Evolutionary conservation across 2,888 invertebrate species (phyloP).

Genomic region (Acanthosepion pharaonis): DNA sequence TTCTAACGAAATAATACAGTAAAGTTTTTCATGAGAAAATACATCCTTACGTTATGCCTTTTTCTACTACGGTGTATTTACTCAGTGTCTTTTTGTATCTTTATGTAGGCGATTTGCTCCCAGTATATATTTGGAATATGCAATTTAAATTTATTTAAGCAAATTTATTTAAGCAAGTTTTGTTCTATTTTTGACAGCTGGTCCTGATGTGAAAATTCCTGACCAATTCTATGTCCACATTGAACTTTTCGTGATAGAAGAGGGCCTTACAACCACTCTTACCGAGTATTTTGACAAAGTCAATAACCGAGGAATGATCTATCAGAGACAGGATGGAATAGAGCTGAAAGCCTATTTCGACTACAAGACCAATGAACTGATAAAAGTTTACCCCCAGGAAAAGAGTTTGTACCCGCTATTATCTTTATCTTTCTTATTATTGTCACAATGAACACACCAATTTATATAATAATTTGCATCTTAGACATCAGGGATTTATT

Average conservation of each 20-base stretch:
- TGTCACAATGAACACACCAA: too few species aligned
- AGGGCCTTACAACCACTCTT: slow-evolving; percentile 52
- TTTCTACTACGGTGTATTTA: too few species aligned
- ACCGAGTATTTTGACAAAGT: slow-evolving; percentile 58
- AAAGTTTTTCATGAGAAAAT: too few species aligned
- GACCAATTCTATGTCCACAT: slow-evolving; percentile 56
- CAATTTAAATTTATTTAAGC: background rate
- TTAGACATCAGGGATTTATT: too few species aligned
- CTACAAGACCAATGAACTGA: slow-evolving; percentile 41
- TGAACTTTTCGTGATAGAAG: slow-evolving; percentile 58
- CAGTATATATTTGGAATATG: too few species aligned
- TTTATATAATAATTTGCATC: too few species aligned
- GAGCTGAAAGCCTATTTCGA: slow-evolving; percentile 42
- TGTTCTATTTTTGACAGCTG: background rate
- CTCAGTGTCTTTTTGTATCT: too few species aligned
- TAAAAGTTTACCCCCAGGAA: slow-evolving; percentile 46
- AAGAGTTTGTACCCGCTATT: slow-evolving; percentile 52
- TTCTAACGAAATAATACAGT: too few species aligned
- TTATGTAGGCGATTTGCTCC: too few species aligned
- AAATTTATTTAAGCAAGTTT: too few species aligned
- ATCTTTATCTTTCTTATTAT: background rate
- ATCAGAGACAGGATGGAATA: slow-evolving; percentile 48
- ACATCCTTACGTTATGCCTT: too few species aligned
- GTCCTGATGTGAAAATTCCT: slow-evolving; percentile 43
- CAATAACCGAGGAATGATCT: slow-evolving; percentile 57